Percentiles rank a stretch among this genome's conserved stretches.
These are phyloP conservation scores for Ctenosaura bakeri DNA, from an alignment of 2,797 vertebrate genomes.

Conservation along the genomic window DNA sequence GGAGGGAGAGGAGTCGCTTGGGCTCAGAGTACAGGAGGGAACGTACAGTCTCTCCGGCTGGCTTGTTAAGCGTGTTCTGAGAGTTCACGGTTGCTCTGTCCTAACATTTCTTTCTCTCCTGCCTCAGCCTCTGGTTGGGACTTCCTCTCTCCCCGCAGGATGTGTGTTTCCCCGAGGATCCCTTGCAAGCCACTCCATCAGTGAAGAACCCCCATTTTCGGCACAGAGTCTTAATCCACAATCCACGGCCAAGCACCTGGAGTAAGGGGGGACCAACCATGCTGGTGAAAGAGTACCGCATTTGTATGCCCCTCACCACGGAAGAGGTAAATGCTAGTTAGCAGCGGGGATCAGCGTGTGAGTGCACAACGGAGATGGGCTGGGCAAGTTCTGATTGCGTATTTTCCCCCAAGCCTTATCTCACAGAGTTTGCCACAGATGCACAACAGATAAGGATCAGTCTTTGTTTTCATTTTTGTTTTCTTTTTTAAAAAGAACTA, in stretches of 20 bases:
- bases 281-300: conserved; percentile 94
- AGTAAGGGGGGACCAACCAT: conserved; percentile 73
- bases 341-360: accelerated
- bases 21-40: neutral
- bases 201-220: neutral
- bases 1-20: neutral
- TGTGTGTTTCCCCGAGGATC: neutral
- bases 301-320: conserved; percentile 94
- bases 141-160: conserved; percentile 16
- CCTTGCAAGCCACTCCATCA: neutral
- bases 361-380: neutral
- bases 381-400: too few species aligned
- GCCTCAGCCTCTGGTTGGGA: neutral
- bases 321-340: conserved; percentile 87
- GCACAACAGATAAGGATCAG: too few species aligned
- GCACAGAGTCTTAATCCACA: neutral
- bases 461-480: too few species aligned
- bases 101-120: neutral
- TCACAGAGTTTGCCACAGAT: too few species aligned
- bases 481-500: too few species aligned
- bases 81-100: neutral
- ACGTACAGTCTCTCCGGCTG: conserved; percentile 6
- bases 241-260: neutral
- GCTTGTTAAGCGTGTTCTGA: neutral
- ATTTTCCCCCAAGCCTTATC: neutral